These are phyloP conservation scores for Actinernus sp. DNA, from an alignment of 92 coral and sea anemone species.

Conservation along the genomic window DNA sequence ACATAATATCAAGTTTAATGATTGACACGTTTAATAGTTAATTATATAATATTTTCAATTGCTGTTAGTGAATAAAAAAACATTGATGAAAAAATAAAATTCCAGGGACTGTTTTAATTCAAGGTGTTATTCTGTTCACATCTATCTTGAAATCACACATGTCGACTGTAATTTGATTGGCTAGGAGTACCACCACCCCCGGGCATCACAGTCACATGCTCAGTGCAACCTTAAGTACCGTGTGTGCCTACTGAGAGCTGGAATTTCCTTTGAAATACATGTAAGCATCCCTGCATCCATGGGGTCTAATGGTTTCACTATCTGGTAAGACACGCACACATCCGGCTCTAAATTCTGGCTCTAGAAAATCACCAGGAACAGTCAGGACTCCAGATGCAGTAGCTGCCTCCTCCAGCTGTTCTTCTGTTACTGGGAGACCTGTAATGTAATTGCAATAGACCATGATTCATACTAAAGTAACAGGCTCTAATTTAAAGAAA, in stretches of 20 bases:
- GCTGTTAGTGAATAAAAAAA: constrained; percentile 15
- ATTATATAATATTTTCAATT: constrained; percentile 5
- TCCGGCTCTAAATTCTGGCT: constrained; percentile 45
- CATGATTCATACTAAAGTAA: too few relatives aligned
- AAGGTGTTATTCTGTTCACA: constrained; percentile 10
- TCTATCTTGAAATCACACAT: constrained; percentile 10
- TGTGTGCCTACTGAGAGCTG: constrained; percentile 12
- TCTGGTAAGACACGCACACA: constrained; percentile 42
- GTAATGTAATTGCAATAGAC: neutral
- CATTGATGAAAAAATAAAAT: neutral
- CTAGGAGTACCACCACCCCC: constrained; percentile 5
- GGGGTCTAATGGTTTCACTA: constrained; percentile 34
- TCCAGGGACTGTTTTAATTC: constrained; percentile 9
- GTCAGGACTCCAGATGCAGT: constrained; percentile 41
- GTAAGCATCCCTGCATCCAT: constrained; percentile 49
- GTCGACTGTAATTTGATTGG: too few relatives aligned
- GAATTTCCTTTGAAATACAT: constrained; percentile 29
- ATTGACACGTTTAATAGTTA: too few relatives aligned
- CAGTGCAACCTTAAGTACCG: constrained; percentile 9
- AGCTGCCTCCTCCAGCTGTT: constrained; percentile 56
- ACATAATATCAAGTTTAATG: too few relatives aligned
- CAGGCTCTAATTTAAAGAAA: too few relatives aligned
- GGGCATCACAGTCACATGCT: constrained; percentile 5
- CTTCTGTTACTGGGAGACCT: constrained; percentile 48
- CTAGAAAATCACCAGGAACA: constrained; percentile 38